These are phyloP conservation scores for Apostichopus californicus DNA, from an alignment of 35 echinoderm and acorn worm species.

Conservation along the genomic window DNA sequence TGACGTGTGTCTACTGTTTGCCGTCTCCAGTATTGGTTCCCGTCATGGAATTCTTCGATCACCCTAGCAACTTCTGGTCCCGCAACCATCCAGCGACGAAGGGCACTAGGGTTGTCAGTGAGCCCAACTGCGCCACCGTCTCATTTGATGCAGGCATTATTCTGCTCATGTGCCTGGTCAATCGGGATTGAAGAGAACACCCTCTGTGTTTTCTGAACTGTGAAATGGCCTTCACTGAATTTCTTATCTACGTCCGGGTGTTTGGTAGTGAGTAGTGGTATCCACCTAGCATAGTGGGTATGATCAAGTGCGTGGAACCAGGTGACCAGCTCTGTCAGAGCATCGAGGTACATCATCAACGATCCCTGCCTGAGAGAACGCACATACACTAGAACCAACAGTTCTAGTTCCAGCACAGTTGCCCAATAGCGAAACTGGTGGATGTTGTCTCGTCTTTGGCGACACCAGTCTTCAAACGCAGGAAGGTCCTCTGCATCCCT, in stretches of 20 bases:
- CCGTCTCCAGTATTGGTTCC: neutral
- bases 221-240: neutral
- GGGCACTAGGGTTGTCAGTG: conserved; percentile 29
- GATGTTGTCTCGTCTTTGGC: neutral
- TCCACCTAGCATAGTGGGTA: conserved; percentile 43
- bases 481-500: neutral
- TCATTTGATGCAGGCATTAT: conserved; percentile 20
- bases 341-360: neutral
- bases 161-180: conserved; percentile 34
- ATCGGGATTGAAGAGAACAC: neutral
- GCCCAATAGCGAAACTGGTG: conserved; percentile 67
- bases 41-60: conserved; percentile 26
- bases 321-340: conserved; percentile 10
- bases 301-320: conserved; percentile 32
- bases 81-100: conserved; percentile 46
- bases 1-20: neutral
- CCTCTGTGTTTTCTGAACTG: conserved; percentile 15
- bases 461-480: conserved; percentile 47
- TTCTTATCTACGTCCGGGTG: neutral
- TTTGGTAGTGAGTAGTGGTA: conserved; percentile 11
- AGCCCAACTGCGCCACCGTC: conserved; percentile 29
- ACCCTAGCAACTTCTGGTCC: conserved; percentile 34
- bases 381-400: conserved; percentile 33
- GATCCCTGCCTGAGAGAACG: conserved; percentile 35
- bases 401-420: conserved; percentile 36